These are phyloP conservation scores for Diplazon laetatorius DNA, from an alignment of 2,888 invertebrate genomes.

Conservation along the genomic window DNA sequence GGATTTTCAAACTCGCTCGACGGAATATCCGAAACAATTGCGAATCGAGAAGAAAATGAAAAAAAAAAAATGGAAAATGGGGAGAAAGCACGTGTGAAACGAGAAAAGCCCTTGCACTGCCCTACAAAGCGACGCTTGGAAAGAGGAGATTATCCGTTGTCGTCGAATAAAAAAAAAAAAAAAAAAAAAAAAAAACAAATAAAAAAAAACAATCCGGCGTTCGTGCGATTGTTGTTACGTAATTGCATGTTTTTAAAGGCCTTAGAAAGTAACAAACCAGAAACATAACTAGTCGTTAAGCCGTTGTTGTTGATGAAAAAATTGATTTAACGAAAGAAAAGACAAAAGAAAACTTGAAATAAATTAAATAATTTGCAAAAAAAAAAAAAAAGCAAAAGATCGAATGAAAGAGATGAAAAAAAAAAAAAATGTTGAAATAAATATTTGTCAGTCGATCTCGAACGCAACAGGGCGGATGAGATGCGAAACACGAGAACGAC, in stretches of 20 bases:
- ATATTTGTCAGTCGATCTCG: too few species aligned
- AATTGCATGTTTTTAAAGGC: conserved; percentile 68
- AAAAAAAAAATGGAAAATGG: background rate
- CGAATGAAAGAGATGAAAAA: too few species aligned
- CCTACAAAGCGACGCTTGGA: conserved; percentile 72
- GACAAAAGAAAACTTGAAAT: background rate
- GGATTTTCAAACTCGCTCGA: too few species aligned
- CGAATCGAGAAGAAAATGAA: background rate
- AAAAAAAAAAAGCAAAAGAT: conserved; percentile 24
- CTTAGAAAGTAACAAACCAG: conserved; percentile 78
- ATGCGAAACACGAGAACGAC: conserved; percentile 29
- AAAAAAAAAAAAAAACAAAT: too few species aligned
- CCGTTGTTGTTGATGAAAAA: conserved; percentile 74
- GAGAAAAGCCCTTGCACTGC: conserved; percentile 67
- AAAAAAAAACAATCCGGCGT: too few species aligned
- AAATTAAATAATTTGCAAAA: too few species aligned
- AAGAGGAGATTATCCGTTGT: conserved; percentile 1
- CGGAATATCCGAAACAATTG: background rate
- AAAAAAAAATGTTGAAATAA: conserved; percentile 62
- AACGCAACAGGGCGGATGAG: too few species aligned
- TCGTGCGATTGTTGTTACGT: conserved; percentile 67
- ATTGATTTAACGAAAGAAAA: background rate
- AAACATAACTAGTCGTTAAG: conserved; percentile 79
- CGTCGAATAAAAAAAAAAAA: conserved; percentile 3
- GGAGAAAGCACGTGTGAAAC: background rate